A percentile compares a stretch with the other conserved stretches of the same genome.
Evolutionary conservation across 2,797 vertebrate species (phyloP).

Genomic region (Takifugu rubripes): DNA sequence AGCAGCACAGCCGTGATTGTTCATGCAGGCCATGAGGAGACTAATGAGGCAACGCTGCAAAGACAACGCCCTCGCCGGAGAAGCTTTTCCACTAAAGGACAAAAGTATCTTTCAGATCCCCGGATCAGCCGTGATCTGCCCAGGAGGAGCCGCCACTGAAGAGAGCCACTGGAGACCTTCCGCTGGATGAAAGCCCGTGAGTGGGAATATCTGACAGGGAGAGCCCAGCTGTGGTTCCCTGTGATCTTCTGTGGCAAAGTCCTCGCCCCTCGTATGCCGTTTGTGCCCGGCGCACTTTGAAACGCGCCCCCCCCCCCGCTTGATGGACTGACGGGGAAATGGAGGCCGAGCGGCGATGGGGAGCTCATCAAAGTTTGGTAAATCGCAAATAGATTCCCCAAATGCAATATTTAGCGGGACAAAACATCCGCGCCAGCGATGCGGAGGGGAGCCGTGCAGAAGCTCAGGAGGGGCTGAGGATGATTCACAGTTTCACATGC

Average conservation of each 20-base stretch:
- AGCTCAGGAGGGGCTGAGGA: background rate
- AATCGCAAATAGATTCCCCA: conserved; percentile 1
- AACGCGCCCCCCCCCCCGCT: background rate
- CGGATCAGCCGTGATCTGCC: conserved; percentile 30
- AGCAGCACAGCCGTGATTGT: conserved; percentile 56
- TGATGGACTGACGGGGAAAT: conserved; percentile 19
- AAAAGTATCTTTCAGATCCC: conserved; percentile 49
- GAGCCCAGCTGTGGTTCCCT: conserved; percentile 45
- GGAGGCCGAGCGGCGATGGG: conserved; percentile 3
- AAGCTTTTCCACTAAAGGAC: conserved; percentile 49
- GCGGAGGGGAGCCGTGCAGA: background rate
- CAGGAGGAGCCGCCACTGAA: conserved; percentile 35
- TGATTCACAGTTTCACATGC: background rate
- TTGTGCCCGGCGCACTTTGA: conserved; percentile 42
- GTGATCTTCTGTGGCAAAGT: conserved; percentile 55
- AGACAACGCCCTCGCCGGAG: conserved; percentile 57
- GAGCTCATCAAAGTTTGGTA: conserved; percentile 10
- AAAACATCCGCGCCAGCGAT: conserved; percentile 1
- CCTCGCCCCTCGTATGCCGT: conserved; percentile 25
- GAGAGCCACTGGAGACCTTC: conserved; percentile 43
- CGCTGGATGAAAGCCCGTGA: conserved; percentile 36
- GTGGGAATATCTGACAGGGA: conserved; percentile 28
- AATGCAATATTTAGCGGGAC: conserved; percentile 2
- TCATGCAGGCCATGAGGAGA: conserved; percentile 56
- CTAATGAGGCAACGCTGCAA: conserved; percentile 58